Percentiles rank a stretch among this genome's conserved stretches.
Conservation (phyloP, 2,113 vertebrate species). For the Ameiurus melas region DNA sequence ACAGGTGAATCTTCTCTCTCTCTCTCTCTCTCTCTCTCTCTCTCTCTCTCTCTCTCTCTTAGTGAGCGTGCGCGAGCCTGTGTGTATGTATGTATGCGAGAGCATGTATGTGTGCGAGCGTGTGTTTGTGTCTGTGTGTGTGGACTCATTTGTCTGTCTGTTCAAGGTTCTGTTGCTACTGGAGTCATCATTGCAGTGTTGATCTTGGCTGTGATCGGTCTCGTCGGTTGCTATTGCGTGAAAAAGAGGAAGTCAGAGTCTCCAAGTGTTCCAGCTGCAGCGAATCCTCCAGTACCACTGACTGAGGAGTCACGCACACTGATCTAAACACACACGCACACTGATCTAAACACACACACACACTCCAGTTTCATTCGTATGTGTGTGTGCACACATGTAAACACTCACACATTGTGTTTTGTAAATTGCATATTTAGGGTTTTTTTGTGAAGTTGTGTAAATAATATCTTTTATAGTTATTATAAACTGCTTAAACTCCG, state of each 20-base stretch:
- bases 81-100: neutral
- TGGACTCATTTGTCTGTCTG: neutral
- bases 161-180: conserved; percentile 70
- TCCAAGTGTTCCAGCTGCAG: conserved; percentile 61
- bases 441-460: neutral
- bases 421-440: too few species aligned
- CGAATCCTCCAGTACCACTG: conserved; percentile 66
- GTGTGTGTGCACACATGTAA: too few species aligned
- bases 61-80: neutral
- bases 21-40: neutral
- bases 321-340: conserved; percentile 18
- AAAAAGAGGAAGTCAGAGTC: conserved; percentile 65
- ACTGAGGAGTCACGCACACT: conserved; percentile 67
- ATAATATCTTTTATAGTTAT: neutral
- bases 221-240: conserved; percentile 82
- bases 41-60: too few species aligned
- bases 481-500: neutral
- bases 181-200: conserved; percentile 76
- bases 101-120: too few species aligned
- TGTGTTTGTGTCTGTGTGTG: neutral
- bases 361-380: too few species aligned
- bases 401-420: too few species aligned
- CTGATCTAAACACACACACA: neutral
- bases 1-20: neutral
- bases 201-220: conserved; percentile 75